A percentile compares a stretch with the other conserved stretches of the same genome.
Evolutionary conservation across 2,113 vertebrate species (phyloP).

Genomic region (Labrus mixtus): DNA sequence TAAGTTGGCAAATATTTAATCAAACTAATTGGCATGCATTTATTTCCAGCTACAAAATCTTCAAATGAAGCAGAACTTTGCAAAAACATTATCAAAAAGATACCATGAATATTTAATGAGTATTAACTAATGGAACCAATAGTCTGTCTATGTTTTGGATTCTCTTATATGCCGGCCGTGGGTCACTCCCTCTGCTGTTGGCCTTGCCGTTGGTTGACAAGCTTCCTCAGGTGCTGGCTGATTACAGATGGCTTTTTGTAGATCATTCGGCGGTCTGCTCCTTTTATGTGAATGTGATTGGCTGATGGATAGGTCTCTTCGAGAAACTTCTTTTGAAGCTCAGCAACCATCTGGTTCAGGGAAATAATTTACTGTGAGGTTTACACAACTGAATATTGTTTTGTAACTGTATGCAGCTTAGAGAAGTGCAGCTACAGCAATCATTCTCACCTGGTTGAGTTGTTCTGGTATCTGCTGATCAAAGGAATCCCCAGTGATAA

Average conservation of each 20-base stretch:
- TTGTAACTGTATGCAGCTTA: conserved; percentile 12
- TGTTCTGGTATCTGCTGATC: conserved; percentile 80
- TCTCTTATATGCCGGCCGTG: conserved; percentile 41
- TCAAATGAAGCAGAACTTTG: conserved; percentile 39
- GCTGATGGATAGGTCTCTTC: conserved; percentile 82
- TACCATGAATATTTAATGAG: conserved; percentile 47
- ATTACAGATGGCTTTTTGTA: conserved; percentile 84
- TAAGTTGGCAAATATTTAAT: conserved; percentile 58
- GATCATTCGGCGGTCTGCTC: conserved; percentile 84
- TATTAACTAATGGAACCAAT: conserved; percentile 52
- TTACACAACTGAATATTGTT: conserved; percentile 39
- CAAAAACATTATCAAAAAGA: conserved; percentile 49
- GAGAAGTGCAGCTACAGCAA: conserved; percentile 9
- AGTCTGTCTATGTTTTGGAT: conserved; percentile 23
- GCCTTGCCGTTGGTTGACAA: conserved; percentile 82
- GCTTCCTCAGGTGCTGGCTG: conserved; percentile 82
- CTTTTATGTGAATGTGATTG: conserved; percentile 81
- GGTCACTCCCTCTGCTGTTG: conserved; percentile 79
- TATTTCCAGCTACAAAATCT: conserved; percentile 63
- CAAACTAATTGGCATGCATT: conserved; percentile 51
- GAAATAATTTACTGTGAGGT: conserved; percentile 38
- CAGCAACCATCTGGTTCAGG: conserved; percentile 80
- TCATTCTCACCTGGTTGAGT: conserved; percentile 81
- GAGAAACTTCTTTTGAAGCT: conserved; percentile 83
- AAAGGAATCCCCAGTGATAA: conserved; percentile 83